These are phyloP conservation scores for Lordiphosa clarofinis DNA, from an alignment of 1,140 invertebrate species.

Conservation along the genomic window DNA sequence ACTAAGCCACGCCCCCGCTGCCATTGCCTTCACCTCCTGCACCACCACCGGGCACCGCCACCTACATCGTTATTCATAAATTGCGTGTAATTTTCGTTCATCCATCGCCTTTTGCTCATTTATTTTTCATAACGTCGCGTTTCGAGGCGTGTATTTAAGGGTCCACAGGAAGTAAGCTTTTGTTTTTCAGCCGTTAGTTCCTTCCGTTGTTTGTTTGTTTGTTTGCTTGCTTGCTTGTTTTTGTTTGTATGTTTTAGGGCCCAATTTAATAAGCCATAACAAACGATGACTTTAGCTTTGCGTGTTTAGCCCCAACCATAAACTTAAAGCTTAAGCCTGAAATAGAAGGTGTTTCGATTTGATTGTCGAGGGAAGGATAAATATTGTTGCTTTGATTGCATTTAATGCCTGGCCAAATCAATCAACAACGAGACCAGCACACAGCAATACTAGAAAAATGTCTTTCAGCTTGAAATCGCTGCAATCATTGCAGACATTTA, in stretches of 20 bases:
- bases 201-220: slow-evolving; percentile 51
- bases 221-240: slow-evolving; percentile 32
- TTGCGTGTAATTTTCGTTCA: slow-evolving; percentile 62
- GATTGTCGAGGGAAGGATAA: slow-evolving; percentile 32
- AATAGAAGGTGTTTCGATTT: slow-evolving; percentile 14
- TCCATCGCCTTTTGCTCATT: slow-evolving; percentile 46
- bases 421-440: slow-evolving; percentile 20
- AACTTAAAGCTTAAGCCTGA: slow-evolving; percentile 14
- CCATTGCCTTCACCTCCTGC: slow-evolving; percentile 31
- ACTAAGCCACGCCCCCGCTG: slow-evolving; percentile 20
- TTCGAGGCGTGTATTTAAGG: slow-evolving; percentile 8
- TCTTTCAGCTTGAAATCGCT: slow-evolving; percentile 22
- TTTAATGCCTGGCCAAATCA: slow-evolving; percentile 44
- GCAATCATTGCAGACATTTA: slow-evolving; percentile 51
- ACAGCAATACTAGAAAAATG: slow-evolving; percentile 15
- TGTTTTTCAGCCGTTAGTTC: slow-evolving; percentile 73
- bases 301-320: slow-evolving; percentile 29
- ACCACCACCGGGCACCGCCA: neutral
- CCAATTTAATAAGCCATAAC: slow-evolving; percentile 37
- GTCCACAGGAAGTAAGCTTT: slow-evolving; percentile 62
- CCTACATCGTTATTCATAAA: slow-evolving; percentile 31
- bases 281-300: slow-evolving; percentile 27
- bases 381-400: slow-evolving; percentile 48
- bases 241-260: slow-evolving; percentile 17
- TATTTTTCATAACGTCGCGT: slow-evolving; percentile 62